Conservation (phyloP, 2,888 invertebrate genomes). For the Tortricodes alternella region DNA sequence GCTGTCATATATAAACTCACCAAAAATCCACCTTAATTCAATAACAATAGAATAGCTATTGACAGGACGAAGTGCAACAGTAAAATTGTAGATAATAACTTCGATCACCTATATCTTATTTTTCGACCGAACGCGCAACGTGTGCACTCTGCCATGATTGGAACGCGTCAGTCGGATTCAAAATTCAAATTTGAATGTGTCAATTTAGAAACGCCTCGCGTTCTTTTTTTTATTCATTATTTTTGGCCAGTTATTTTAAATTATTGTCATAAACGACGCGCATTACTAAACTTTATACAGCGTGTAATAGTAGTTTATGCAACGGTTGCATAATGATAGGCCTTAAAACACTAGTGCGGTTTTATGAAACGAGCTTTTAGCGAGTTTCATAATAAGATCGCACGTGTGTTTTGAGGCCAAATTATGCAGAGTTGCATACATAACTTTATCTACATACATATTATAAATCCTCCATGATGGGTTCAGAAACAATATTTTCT, state of each 20-base stretch:
- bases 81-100: slow-evolving; percentile 43
- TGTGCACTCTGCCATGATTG: slow-evolving; percentile 52
- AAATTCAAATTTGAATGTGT: slow-evolving; percentile 58
- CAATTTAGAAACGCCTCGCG: slow-evolving; percentile 54
- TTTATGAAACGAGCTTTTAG: no score
- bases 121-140: slow-evolving; percentile 61
- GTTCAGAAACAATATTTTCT: no score
- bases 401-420: no score
- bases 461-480: no score
- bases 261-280: no score
- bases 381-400: no score
- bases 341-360: no score
- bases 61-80: background rate
- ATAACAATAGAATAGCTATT: background rate
- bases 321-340: no score
- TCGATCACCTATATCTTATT: slow-evolving; percentile 53
- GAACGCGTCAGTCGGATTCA: slow-evolving; percentile 62
- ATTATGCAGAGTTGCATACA: no score
- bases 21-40: slow-evolving; percentile 32
- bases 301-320: no score
- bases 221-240: background rate
- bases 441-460: no score
- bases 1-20: background rate
- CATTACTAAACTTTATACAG: no score
- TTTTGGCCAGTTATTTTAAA: background rate